A percentile compares a stretch with the other conserved stretches of the same genome.
Evolutionary conservation across 1,140 invertebrate species (phyloP).

Genomic region (Diabrotica undecimpunctata): DNA sequence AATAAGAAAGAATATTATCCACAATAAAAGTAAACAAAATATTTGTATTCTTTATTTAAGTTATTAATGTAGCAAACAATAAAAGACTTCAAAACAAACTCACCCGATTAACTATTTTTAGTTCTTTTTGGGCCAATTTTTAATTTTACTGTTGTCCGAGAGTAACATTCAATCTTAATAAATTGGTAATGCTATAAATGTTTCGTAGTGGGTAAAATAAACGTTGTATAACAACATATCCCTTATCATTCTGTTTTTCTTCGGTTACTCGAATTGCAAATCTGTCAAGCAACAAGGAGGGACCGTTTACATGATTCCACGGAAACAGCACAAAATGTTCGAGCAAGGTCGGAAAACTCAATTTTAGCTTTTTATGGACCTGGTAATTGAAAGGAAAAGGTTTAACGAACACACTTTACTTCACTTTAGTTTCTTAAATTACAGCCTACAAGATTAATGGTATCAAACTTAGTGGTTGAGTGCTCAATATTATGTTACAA

Average conservation of each 20-base stretch:
- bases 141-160: too few relatives aligned
- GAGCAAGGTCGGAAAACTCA: slow-evolving; percentile 7
- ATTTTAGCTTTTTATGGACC: slow-evolving; percentile 12
- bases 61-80: too few relatives aligned
- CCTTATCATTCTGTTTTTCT: not conserved
- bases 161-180: too few relatives aligned
- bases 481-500: too few relatives aligned
- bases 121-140: too few relatives aligned
- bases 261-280: not conserved
- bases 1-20: too few relatives aligned
- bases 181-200: too few relatives aligned
- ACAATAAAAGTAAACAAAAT: too few relatives aligned
- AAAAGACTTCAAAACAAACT: too few relatives aligned
- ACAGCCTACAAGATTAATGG: slow-evolving; percentile 9
- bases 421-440: slow-evolving; percentile 13
- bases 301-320: not conserved
- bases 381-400: slow-evolving; percentile 14
- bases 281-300: not conserved
- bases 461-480: not conserved
- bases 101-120: too few relatives aligned
- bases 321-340: not conserved
- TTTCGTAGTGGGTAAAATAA: too few relatives aligned
- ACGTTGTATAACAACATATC: not conserved
- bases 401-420: slow-evolving; percentile 11
- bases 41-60: too few relatives aligned